phyloP scores from a whole-genome alignment of 2,888 invertebrate genomes.

The Callosobruchus maculatus region DNA sequence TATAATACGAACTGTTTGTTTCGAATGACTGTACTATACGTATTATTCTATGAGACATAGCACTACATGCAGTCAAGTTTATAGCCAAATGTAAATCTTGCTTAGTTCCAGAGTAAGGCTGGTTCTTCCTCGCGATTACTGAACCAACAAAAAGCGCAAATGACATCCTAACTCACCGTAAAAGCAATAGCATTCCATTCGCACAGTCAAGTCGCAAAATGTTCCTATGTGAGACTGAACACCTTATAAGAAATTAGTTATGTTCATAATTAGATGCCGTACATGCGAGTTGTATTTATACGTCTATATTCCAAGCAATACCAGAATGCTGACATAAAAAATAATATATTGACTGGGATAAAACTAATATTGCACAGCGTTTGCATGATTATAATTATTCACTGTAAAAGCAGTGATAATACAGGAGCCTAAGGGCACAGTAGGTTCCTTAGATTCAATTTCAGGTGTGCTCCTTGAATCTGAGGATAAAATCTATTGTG shows the following conservation, averaged over 20 bases:
- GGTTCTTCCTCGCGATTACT: not conserved
- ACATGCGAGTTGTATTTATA: not conserved
- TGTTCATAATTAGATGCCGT: not conserved
- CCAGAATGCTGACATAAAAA: too few relatives aligned
- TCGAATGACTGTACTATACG: too few relatives aligned
- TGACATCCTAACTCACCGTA: not conserved
- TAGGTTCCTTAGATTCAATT: too few relatives aligned
- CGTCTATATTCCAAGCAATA: too few relatives aligned
- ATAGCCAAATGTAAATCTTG: not conserved
- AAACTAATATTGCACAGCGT: too few relatives aligned
- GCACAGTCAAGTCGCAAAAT: not conserved
- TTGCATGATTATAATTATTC: too few relatives aligned
- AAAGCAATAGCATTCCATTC: not conserved
- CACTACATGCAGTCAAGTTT: not conserved
- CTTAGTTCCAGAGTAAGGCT: not conserved
- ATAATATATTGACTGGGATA: too few relatives aligned
- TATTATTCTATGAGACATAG: not conserved
- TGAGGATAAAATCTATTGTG: too few relatives aligned
- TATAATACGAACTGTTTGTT: too few relatives aligned
- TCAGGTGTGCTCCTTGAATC: too few relatives aligned
- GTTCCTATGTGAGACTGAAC: not conserved
- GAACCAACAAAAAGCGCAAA: not conserved
- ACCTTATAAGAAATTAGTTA: not conserved
- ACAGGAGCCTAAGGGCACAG: too few relatives aligned
- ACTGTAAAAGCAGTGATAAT: too few relatives aligned